Conservation (phyloP, 2,888 invertebrate species). For the Oligia fasciuncula region DNA sequence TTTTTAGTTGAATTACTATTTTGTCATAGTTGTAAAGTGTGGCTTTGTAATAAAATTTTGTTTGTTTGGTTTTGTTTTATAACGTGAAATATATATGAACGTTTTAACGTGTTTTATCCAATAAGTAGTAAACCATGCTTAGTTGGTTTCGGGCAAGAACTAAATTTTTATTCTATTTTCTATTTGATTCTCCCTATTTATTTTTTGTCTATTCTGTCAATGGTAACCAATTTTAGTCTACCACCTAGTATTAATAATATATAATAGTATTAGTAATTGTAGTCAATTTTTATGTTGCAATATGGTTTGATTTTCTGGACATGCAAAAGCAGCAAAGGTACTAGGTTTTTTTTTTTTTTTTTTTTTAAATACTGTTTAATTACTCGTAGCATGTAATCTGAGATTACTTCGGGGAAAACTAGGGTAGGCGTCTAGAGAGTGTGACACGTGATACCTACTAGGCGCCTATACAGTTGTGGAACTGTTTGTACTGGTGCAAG, state of each 20-base stretch:
- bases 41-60: slow-evolving; percentile 37
- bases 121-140: neutral
- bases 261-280: no score
- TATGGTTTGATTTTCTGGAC: neutral
- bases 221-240: neutral
- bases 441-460: no score
- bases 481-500: neutral
- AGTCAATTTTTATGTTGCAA: no score
- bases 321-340: neutral
- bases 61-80: slow-evolving; percentile 28
- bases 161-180: neutral
- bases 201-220: neutral
- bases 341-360: no score
- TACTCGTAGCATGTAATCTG: neutral
- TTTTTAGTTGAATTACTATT: slow-evolving; percentile 49
- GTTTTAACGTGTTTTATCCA: neutral
- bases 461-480: neutral
- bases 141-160: neutral
- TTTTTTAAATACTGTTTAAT: slow-evolving; percentile 5
- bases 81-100: neutral
- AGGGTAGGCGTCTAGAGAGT: neutral
- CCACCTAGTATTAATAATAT: no score
- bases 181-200: neutral
- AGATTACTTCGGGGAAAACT: slow-evolving; percentile 6
- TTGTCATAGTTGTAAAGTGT: slow-evolving; percentile 30